Conservation (phyloP, 2,888 invertebrate species). For the Parnassius apollo region DNA sequence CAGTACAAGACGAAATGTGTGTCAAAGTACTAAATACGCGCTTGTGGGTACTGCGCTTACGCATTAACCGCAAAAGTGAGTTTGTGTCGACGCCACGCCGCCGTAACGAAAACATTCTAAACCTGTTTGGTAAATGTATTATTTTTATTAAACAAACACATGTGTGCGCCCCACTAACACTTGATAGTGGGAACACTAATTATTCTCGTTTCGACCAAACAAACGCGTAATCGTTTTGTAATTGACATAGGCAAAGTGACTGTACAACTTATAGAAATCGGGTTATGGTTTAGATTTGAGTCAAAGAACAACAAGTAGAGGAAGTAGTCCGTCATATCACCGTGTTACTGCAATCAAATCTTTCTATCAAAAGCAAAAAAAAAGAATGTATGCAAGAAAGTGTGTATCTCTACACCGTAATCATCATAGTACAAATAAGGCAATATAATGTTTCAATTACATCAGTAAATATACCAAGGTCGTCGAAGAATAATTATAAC, state of each 20-base stretch:
- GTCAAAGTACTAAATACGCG: conserved; percentile 67
- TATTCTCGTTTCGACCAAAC: conserved; percentile 42
- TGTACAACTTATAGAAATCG: neutral
- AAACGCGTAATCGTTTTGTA: conserved; percentile 14
- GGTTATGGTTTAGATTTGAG: too few relatives aligned
- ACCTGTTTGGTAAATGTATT: conserved; percentile 64
- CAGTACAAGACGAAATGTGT: conserved; percentile 54
- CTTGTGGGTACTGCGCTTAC: conserved; percentile 53
- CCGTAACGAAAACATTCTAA: conserved; percentile 53
- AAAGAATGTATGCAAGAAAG: too few relatives aligned
- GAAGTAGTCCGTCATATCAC: too few relatives aligned
- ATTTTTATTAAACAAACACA: conserved; percentile 67
- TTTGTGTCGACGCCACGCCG: conserved; percentile 47
- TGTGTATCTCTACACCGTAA: too few relatives aligned
- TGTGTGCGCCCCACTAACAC: conserved; percentile 56
- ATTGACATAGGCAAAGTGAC: neutral
- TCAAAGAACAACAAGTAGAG: too few relatives aligned
- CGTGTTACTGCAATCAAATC: too few relatives aligned
- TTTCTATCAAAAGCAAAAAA: too few relatives aligned
- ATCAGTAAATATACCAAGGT: too few relatives aligned
- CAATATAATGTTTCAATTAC: too few relatives aligned
- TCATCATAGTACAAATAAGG: too few relatives aligned
- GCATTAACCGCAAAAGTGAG: conserved; percentile 67
- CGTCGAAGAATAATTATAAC: too few relatives aligned
- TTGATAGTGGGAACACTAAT: conserved; percentile 61